Percentiles rank a stretch among this genome's conserved stretches.
Conservation (phyloP, 2,888 invertebrate species). For the Cryptosula pallasiana region DNA sequence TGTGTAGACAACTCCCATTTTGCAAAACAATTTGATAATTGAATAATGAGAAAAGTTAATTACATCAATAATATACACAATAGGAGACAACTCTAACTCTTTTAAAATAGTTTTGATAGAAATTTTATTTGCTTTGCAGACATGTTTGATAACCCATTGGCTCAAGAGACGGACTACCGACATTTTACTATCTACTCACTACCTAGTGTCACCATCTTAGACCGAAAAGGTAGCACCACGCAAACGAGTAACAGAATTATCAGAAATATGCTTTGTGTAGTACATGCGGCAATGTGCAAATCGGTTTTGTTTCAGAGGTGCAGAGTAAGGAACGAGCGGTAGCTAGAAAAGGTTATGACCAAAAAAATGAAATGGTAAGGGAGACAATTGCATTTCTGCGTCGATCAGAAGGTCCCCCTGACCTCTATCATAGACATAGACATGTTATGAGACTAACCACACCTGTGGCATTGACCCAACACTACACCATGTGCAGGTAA, state of each 20-base stretch:
- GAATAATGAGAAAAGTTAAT: no score
- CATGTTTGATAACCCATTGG: slow-evolving; percentile 49
- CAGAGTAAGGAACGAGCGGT: slow-evolving; percentile 36
- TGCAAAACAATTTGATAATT: no score
- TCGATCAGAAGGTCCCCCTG: slow-evolving; percentile 41
- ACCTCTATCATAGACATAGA: slow-evolving; percentile 24
- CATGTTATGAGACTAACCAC: background rate
- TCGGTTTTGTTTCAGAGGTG: slow-evolving; percentile 29
- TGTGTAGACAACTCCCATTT: no score
- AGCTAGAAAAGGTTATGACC: slow-evolving; percentile 39
- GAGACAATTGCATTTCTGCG: slow-evolving; percentile 46
- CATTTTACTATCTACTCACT: slow-evolving; percentile 41
- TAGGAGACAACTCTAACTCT: no score
- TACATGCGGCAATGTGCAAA: no score
- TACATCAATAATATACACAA: no score
- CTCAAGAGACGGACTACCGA: slow-evolving; percentile 46
- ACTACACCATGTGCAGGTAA: background rate
- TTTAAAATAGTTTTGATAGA: no score
- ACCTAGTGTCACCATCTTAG: slow-evolving; percentile 45
- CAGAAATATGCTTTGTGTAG: background rate
- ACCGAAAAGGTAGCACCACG: slow-evolving; percentile 41
- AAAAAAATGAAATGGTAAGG: slow-evolving; percentile 38
- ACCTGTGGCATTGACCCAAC: background rate
- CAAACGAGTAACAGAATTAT: background rate
- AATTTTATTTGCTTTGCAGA: slow-evolving; percentile 35